These are phyloP conservation scores for Sebastolobus altivelis DNA, from an alignment of 2,797 vertebrate genomes.

Conservation along the genomic window DNA sequence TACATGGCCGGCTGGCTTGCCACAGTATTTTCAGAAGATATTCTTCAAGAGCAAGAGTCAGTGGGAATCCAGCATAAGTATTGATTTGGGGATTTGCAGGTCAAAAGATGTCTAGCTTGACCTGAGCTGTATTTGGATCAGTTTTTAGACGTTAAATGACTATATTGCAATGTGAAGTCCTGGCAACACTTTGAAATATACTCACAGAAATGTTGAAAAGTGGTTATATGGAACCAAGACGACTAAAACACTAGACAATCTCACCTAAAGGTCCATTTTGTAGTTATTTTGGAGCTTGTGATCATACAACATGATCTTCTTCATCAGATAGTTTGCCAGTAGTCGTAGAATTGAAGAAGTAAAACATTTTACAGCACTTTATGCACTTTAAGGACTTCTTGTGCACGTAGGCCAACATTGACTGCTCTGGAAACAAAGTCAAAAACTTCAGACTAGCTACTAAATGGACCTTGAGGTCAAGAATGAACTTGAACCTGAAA, in stretches of 20 bases:
- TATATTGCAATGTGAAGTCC: not conserved
- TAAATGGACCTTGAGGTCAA: not conserved
- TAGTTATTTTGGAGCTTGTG: not conserved
- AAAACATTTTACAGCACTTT: not conserved
- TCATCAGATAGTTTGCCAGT: not conserved
- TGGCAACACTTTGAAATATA: not conserved
- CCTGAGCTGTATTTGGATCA: not conserved
- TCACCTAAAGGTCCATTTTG: not conserved
- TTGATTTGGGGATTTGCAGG: constrained; percentile 4
- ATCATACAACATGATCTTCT: not conserved
- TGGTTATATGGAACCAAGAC: not conserved
- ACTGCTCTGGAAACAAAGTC: not conserved
- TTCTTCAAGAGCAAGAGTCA: constrained; percentile 5
- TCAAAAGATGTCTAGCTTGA: not conserved
- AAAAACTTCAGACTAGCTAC: not conserved
- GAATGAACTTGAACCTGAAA: not conserved
- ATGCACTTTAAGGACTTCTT: not conserved
- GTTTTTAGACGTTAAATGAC: not conserved
- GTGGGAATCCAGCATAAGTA: not conserved
- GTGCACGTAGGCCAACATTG: not conserved
- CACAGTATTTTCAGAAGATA: not conserved
- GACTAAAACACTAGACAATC: not conserved
- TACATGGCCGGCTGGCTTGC: not conserved
- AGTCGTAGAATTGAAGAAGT: not conserved
- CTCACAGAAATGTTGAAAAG: not conserved